These are phyloP conservation scores for Ispidina picta DNA, from an alignment of 2,797 vertebrate species.

Conservation along the genomic window DNA sequence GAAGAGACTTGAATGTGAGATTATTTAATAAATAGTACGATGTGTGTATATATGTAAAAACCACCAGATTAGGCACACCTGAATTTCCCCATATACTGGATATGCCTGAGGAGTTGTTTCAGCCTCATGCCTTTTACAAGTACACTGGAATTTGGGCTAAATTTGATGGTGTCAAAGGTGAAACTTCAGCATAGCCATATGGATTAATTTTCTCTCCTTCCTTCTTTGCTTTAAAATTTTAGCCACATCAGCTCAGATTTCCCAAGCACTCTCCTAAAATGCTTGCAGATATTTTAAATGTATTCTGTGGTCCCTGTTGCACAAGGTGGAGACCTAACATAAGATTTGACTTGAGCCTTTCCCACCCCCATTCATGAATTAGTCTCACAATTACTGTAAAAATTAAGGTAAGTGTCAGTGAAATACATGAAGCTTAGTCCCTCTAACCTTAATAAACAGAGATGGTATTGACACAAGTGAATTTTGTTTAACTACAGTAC, in stretches of 20 bases:
- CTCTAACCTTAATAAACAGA: slow-evolving; percentile 74
- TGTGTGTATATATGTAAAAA: background rate
- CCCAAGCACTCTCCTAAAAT: background rate
- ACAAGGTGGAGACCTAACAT: slow-evolving; percentile 42
- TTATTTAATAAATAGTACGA: background rate
- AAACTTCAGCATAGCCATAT: background rate
- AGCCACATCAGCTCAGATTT: background rate
- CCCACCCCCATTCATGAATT: slow-evolving; percentile 44
- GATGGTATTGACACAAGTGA: slow-evolving; percentile 84
- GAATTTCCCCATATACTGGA: background rate
- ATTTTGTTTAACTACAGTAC: slow-evolving; percentile 87
- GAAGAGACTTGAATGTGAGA: background rate
- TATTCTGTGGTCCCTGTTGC: slow-evolving; percentile 32
- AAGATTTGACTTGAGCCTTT: slow-evolving; percentile 33
- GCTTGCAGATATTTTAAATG: slow-evolving; percentile 1
- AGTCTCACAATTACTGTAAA: slow-evolving; percentile 56
- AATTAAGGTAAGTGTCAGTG: slow-evolving; percentile 33
- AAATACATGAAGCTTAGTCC: slow-evolving; percentile 36
- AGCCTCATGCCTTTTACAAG: background rate
- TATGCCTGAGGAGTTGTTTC: background rate
- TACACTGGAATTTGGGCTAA: slow-evolving; percentile 13
- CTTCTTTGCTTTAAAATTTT: slow-evolving; percentile 7
- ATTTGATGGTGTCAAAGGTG: slow-evolving; percentile 17
- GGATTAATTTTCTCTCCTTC: slow-evolving; percentile 36
- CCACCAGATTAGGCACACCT: background rate